These are phyloP conservation scores for Alfaro cultratus DNA, from an alignment of 2,797 vertebrate genomes.

Conservation along the genomic window DNA sequence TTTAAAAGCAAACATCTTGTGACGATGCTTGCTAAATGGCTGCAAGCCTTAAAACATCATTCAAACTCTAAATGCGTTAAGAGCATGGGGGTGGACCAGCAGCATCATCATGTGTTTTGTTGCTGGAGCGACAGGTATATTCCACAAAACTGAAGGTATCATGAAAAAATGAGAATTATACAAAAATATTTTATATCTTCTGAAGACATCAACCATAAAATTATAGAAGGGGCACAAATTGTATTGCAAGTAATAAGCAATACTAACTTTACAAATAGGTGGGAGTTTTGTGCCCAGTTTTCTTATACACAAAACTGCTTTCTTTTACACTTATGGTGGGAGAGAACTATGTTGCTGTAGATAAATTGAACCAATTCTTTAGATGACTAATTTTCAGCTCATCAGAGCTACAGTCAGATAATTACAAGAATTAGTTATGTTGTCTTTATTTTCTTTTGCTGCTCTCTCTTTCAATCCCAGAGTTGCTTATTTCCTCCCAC, in stretches of 20 bases:
- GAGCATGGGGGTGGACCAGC: no score
- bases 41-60: not conserved
- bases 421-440: not conserved
- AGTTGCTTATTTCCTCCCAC: conserved; percentile 4
- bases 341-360: not conserved
- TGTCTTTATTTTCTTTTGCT: conserved; percentile 1
- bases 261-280: no score
- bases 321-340: no score
- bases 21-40: not conserved
- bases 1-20: not conserved
- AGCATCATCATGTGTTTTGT: not conserved
- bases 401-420: not conserved
- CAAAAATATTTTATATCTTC: not conserved
- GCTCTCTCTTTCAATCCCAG: not conserved
- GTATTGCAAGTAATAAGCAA: not conserved
- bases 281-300: no score
- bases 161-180: not conserved
- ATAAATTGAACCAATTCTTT: not conserved
- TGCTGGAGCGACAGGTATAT: not conserved
- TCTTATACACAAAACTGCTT: no score
- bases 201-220: not conserved
- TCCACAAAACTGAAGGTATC: not conserved
- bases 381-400: not conserved
- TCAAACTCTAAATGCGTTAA: not conserved
- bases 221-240: not conserved